These are phyloP conservation scores for Globodera rostochiensis DNA, from an alignment of 1,140 invertebrate species.

Conservation along the genomic window DNA sequence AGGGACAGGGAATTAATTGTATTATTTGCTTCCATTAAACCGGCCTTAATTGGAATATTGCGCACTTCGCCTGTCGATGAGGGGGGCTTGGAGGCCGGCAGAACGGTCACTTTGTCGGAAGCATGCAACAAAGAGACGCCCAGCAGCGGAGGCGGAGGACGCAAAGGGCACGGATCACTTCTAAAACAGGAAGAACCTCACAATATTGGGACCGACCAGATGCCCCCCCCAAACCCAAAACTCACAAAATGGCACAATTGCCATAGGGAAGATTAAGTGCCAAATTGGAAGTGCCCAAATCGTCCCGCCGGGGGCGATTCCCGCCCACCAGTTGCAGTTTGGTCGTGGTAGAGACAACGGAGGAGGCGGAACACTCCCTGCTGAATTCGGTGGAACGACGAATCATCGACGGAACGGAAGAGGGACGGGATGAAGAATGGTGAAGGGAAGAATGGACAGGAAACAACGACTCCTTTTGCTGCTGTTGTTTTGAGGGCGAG, in stretches of 20 bases:
- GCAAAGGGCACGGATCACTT: background rate
- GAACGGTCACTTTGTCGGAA: background rate
- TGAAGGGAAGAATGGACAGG: background rate
- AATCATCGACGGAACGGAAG: background rate
- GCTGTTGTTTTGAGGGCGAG: background rate
- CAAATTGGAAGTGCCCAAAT: background rate
- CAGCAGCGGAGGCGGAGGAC: background rate
- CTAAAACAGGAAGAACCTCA: background rate
- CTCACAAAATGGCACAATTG: background rate
- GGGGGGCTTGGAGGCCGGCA: background rate
- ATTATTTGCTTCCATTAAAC: background rate
- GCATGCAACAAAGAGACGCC: constrained; percentile 1
- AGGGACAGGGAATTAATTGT: background rate
- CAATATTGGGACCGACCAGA: background rate
- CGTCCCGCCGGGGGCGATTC: background rate
- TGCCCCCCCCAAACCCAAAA: background rate
- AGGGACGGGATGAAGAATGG: background rate
- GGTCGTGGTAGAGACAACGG: background rate
- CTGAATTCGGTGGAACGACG: constrained; percentile 4
- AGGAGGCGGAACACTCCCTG: constrained; percentile 2
- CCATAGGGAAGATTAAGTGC: background rate
- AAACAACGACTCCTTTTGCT: background rate
- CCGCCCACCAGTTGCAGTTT: background rate
- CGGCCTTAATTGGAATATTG: background rate
- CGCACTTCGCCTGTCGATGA: background rate